A percentile compares a stretch with the other conserved stretches of the same genome.
Conservation (phyloP, 2,888 invertebrate genomes). For the Fragum sueziense region DNA sequence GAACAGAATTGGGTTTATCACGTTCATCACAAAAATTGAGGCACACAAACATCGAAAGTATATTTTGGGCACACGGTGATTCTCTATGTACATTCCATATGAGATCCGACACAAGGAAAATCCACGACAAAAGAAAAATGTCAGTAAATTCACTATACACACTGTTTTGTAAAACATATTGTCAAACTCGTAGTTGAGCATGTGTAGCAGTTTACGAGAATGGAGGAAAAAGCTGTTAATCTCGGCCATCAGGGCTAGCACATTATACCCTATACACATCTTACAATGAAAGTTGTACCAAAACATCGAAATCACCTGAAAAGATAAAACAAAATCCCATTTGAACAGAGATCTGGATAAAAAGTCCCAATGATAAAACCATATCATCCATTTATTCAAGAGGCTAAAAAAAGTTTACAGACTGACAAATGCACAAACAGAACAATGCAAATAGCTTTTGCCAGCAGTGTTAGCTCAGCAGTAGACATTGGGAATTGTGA, state of each 20-base stretch:
- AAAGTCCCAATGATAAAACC: too few species aligned
- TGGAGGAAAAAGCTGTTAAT: conserved; percentile 82
- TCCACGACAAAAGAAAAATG: conserved; percentile 78
- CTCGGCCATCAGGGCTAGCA: conserved; percentile 79
- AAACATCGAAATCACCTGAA: conserved; percentile 78
- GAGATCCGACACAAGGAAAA: conserved; percentile 67
- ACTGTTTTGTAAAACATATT: conserved; percentile 73
- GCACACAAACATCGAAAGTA: conserved; percentile 69
- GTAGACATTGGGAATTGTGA: too few species aligned
- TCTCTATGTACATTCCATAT: conserved; percentile 69
- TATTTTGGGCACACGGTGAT: conserved; percentile 65
- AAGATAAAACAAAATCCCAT: conserved; percentile 3
- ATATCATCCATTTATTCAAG: too few species aligned
- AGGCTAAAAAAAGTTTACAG: too few species aligned
- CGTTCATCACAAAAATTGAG: conserved; percentile 75
- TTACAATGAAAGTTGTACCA: conserved; percentile 76
- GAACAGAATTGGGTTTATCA: conserved; percentile 79
- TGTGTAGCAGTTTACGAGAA: conserved; percentile 80
- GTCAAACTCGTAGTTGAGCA: conserved; percentile 71
- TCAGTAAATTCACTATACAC: conserved; percentile 73
- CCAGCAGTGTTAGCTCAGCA: too few species aligned
- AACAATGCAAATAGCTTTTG: too few species aligned
- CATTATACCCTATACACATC: conserved; percentile 78
- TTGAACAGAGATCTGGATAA: too few species aligned
- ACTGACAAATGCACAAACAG: too few species aligned